Conservation (phyloP, 2,113 vertebrate species). For the Pongo pygmaeus region DNA sequence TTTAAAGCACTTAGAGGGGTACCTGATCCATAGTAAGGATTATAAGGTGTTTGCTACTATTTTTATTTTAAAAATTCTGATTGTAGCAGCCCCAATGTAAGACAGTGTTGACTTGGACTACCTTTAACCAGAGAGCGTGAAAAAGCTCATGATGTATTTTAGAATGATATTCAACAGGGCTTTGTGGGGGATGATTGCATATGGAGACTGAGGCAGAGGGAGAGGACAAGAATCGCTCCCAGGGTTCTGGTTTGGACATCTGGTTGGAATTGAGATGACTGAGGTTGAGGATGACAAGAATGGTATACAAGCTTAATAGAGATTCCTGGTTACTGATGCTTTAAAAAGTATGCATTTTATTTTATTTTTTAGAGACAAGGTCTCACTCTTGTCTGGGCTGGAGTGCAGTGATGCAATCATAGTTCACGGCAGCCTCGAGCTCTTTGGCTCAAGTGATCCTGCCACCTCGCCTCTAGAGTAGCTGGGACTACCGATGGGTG, state of each 20-base stretch:
- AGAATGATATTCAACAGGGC: background rate
- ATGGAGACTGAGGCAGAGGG: background rate
- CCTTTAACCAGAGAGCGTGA: background rate
- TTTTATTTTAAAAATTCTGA: conserved; percentile 7
- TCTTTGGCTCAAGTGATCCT: too few species aligned
- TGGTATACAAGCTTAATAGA: background rate
- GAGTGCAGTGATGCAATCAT: too few species aligned
- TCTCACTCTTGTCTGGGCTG: too few species aligned
- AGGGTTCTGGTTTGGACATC: background rate
- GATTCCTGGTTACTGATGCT: background rate
- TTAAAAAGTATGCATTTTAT: background rate
- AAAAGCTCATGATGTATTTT: background rate
- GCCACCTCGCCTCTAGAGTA: too few species aligned
- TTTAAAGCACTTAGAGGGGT: background rate
- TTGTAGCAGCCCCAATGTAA: background rate
- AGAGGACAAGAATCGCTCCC: background rate
- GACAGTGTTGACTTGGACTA: background rate
- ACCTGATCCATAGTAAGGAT: background rate
- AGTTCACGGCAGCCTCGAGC: too few species aligned
- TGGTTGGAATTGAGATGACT: background rate
- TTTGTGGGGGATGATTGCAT: background rate
- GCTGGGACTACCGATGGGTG: too few species aligned
- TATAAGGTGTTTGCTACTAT: background rate
- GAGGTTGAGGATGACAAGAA: background rate
- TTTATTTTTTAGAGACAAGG: too few species aligned